phyloP scores from a whole-genome alignment of 1,140 invertebrate species.

The Camponotus vicinus region DNA sequence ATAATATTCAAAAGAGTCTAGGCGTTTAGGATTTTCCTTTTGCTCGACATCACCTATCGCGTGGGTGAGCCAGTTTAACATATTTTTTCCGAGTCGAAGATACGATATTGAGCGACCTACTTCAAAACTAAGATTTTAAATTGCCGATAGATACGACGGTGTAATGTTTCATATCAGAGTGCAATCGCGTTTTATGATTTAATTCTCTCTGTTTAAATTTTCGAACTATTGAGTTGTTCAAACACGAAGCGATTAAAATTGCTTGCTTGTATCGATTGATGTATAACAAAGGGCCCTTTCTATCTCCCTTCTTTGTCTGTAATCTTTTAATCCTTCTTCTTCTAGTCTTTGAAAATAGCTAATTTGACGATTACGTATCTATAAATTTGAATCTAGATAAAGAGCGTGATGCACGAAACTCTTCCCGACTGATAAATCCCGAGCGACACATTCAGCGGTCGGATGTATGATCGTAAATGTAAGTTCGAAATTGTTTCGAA shows the following conservation, averaged over 20 bases:
- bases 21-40: neutral
- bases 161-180: neutral
- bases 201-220: neutral
- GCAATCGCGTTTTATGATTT: neutral
- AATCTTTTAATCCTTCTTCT: no score
- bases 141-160: neutral
- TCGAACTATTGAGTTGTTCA: no score
- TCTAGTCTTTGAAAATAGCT: neutral
- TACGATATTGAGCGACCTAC: constrained; percentile 62
- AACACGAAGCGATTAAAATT: no score
- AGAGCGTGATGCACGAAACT: neutral
- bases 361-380: neutral
- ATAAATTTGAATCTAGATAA: constrained; percentile 19
- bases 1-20: neutral
- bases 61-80: constrained; percentile 68
- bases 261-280: neutral
- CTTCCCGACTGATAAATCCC: neutral
- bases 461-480: neutral
- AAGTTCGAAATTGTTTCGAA: neutral
- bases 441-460: neutral
- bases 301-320: no score
- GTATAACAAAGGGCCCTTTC: no score
- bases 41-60: constrained; percentile 65
- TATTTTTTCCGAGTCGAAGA: constrained; percentile 14
- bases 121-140: constrained; percentile 6